Evolutionary conservation across 2,888 invertebrate species (phyloP).

Genomic region (Nemurella pictetii): DNA sequence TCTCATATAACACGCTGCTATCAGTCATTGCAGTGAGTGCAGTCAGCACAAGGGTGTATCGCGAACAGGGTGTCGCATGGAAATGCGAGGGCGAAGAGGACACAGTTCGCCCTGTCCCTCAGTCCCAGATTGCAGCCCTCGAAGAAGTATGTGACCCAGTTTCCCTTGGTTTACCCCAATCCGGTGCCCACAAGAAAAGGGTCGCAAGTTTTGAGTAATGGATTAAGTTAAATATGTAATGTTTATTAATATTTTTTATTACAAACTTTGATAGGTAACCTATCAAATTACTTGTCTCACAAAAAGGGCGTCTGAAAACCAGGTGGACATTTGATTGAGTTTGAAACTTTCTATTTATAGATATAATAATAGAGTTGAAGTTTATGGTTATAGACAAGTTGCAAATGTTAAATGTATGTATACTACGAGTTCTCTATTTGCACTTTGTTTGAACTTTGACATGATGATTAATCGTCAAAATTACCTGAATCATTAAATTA

Average conservation of each 20-base stretch:
- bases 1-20: not conserved
- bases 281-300: not conserved
- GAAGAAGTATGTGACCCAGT: not conserved
- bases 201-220: not conserved
- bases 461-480: no score
- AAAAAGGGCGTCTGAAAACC: no score
- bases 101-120: no score
- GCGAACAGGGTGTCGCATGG: not conserved
- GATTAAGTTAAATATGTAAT: not conserved
- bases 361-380: not conserved
- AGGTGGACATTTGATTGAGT: not conserved
- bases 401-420: no score
- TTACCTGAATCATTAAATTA: not conserved
- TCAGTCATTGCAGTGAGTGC: not conserved
- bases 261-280: no score
- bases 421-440: no score
- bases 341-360: not conserved
- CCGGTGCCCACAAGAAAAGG: not conserved
- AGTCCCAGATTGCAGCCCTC: no score
- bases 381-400: no score
- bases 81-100: not conserved
- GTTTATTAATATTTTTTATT: constrained; percentile 1
- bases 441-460: no score
- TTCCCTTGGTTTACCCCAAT: not conserved
- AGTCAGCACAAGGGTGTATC: no score